Conservation (phyloP, 2,888 invertebrate genomes). For the Dione juno region DNA sequence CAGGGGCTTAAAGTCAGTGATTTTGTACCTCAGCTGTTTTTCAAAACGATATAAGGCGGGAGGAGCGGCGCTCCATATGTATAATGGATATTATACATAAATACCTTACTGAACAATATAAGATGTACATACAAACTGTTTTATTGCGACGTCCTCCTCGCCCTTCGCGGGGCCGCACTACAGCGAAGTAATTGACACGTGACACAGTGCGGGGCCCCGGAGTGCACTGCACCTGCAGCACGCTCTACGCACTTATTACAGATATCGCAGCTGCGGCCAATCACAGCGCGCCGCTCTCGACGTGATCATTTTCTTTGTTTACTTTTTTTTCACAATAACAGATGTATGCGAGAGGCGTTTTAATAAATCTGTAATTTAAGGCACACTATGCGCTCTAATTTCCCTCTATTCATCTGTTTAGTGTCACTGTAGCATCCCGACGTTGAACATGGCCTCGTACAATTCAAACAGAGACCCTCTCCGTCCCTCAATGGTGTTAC, state of each 20-base stretch:
- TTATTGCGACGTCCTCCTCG: neutral
- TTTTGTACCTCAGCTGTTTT: too few species aligned
- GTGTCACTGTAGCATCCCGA: too few species aligned
- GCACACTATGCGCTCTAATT: neutral
- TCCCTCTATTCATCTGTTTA: neutral
- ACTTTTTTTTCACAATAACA: slow-evolving; percentile 8
- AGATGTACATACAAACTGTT: neutral
- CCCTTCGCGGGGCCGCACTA: neutral
- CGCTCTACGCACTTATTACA: slow-evolving; percentile 28
- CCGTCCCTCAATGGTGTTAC: too few species aligned
- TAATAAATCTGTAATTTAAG: slow-evolving; percentile 1
- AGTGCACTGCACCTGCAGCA: neutral
- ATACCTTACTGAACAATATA: too few species aligned
- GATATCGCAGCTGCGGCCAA: slow-evolving; percentile 12
- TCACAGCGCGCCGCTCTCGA: slow-evolving; percentile 10
- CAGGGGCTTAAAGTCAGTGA: too few species aligned
- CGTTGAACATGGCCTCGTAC: too few species aligned
- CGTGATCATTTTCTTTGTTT: slow-evolving; percentile 26
- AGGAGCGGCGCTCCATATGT: too few species aligned
- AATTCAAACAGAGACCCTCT: too few species aligned
- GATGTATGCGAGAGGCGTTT: neutral
- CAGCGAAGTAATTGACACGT: slow-evolving; percentile 18
- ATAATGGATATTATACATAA: too few species aligned
- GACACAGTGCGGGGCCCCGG: slow-evolving; percentile 16
- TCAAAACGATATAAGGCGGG: too few species aligned